These are phyloP conservation scores for Cryptocephalus primarius DNA, from an alignment of 2,888 invertebrate species.

Conservation along the genomic window DNA sequence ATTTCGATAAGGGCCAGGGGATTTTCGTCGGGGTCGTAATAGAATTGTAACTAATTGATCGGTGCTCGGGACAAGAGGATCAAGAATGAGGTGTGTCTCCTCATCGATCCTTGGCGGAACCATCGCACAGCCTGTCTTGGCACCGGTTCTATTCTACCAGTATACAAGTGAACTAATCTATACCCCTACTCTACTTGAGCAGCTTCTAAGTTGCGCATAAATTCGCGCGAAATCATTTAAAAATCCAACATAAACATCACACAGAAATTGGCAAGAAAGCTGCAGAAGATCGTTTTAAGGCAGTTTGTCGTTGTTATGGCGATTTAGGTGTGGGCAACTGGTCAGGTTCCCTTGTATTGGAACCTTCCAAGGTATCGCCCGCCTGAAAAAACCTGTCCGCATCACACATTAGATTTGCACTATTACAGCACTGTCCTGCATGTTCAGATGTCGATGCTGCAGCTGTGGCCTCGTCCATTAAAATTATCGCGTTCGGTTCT, in stretches of 20 bases:
- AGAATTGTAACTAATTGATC: constrained; percentile 20
- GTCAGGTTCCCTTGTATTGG: constrained; percentile 25
- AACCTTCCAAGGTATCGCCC: constrained; percentile 44
- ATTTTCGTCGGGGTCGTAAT: constrained; percentile 22
- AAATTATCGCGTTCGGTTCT: constrained; percentile 59
- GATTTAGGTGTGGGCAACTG: constrained; percentile 30
- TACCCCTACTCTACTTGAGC: constrained; percentile 28
- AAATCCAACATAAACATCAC: constrained; percentile 34
- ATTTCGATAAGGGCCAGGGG: constrained; percentile 3
- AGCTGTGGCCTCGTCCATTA: constrained; percentile 53
- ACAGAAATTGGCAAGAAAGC: constrained; percentile 36
- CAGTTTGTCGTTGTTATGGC: constrained; percentile 27
- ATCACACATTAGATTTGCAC: constrained; percentile 35
- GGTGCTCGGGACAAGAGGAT: constrained; percentile 6
- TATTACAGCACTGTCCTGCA: constrained; percentile 32
- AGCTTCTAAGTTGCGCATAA: constrained; percentile 30
- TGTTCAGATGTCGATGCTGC: constrained; percentile 21
- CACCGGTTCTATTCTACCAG: constrained; percentile 22
- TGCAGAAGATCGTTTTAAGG: constrained; percentile 14
- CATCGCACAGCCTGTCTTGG: constrained; percentile 26
- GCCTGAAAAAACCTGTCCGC: constrained; percentile 56
- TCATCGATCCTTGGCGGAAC: constrained; percentile 12
- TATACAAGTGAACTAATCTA: constrained; percentile 7
- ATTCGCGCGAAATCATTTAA: constrained; percentile 25
- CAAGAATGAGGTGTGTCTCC: constrained; percentile 18